A percentile compares a stretch with the other conserved stretches of the same genome.
phyloP scores from a whole-genome alignment of 1,140 invertebrate genomes.

The Pentalonia nigronervosa region DNA sequence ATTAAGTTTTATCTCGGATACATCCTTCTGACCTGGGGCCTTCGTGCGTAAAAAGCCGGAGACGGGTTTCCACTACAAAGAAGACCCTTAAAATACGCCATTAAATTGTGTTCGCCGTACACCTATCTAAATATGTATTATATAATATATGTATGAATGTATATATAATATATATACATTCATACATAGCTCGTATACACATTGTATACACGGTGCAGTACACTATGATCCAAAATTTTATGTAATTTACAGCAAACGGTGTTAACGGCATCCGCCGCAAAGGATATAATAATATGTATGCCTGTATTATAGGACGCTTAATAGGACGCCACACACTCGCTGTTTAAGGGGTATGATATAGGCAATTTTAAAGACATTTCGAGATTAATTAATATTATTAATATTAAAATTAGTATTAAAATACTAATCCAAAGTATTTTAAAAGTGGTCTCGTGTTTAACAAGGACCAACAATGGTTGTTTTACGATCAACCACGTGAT shows the following conservation, averaged over 20 bases:
- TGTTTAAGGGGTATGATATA: neutral
- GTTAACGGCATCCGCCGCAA: neutral
- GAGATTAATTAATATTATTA: neutral
- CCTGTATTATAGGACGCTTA: too few species aligned
- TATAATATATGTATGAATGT: too few species aligned
- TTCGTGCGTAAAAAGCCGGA: neutral
- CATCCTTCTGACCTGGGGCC: neutral
- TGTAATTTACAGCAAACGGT: neutral
- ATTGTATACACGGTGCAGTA: too few species aligned
- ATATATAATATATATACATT: neutral
- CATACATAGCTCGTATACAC: neutral
- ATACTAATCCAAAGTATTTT: neutral
- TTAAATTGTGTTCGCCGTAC: neutral
- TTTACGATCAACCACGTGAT: neutral
- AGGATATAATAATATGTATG: neutral
- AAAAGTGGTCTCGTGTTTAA: neutral
- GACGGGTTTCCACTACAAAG: neutral
- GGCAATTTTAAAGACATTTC: neutral
- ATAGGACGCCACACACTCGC: neutral
- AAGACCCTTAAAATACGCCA: neutral
- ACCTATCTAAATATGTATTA: neutral
- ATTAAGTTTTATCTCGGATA: constrained; percentile 35
- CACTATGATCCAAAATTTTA: too few species aligned
- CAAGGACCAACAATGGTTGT: neutral
- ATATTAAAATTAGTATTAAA: too few species aligned